Base-by-base conservation (phyloP, 2,888 invertebrate genomes). In the Cantharis rufa region DNA sequence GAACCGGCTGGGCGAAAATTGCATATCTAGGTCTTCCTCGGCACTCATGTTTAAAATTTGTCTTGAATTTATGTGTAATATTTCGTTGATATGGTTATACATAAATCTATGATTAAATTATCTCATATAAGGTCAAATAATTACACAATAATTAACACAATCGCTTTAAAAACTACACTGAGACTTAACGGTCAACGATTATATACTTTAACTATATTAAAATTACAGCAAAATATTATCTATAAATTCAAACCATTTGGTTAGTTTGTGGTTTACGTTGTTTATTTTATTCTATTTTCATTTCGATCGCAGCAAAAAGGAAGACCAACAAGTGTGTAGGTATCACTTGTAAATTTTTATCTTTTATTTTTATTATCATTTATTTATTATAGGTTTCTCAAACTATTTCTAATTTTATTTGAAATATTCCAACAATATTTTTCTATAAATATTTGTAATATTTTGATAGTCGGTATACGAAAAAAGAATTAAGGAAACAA, bases 1-100 rank as follows among this genome's bases (percentile, higher is more conserved):
- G 93, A 93, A 94, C 80, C 86, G 86, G 82, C 92, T 92, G 0
- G 93, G 93, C 1, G 87, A 88, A 80, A 90, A 91, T 83, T 91
- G 89, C 77, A 87, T 86, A 84, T 93, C 92, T 69, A 91, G 86
- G 71, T 90, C 77, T 66, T 78, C 81, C 24, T 71, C 32, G 63
- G 62, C 64, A 66, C 32, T 77, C 77, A 77, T 77, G 16, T 48
- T 48, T 70, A 18, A 21, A 21, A 21, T 1, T 66, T 66, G 63
- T 63, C 24, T 66, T 21, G 24, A 66, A 16, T 66, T 11, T 16
- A 24, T 71, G 18, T 21, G 18, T 28, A 74, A 68, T 72, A 66
- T 32, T 72, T 71, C 64, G 21, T 27, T 28, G 28, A 48, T 69
- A 69, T 69, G 61, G 28, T 76, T n/a, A n/a, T n/a, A n/a, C n/a